These are phyloP conservation scores for Buathra laborator DNA, from an alignment of 2,888 invertebrate species.

Conservation along the genomic window DNA sequence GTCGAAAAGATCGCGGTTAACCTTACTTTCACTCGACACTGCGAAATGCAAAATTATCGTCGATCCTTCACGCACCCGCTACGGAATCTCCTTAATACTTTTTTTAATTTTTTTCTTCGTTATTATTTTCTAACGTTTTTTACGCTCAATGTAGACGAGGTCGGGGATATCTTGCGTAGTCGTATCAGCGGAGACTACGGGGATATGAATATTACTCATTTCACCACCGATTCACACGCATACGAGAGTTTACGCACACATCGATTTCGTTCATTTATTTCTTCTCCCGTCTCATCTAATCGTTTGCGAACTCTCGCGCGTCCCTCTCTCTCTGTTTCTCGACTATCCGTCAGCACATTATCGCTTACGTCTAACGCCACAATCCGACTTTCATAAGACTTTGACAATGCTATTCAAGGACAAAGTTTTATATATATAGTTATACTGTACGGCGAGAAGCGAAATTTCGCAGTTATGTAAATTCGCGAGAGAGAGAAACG, in stretches of 20 bases:
- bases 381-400: constrained; percentile 61
- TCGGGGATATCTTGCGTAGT: constrained; percentile 37
- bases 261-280: constrained; percentile 37
- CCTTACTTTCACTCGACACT: constrained; percentile 62
- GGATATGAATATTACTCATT: constrained; percentile 16
- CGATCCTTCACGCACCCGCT: constrained; percentile 48
- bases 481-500: constrained; percentile 17
- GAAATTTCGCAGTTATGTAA: constrained; percentile 54
- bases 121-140: constrained; percentile 36
- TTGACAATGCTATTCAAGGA: constrained; percentile 68
- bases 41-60: constrained; percentile 57
- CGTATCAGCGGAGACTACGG: constrained; percentile 16
- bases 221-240: constrained; percentile 1
- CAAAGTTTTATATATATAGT: constrained; percentile 63
- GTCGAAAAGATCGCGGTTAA: constrained; percentile 42
- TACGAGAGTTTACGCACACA: neutral
- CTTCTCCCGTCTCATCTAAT: constrained; percentile 25
- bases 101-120: neutral
- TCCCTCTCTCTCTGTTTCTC: neutral
- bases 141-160: constrained; percentile 45
- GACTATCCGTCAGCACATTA: neutral
- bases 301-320: neutral
- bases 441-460: neutral
- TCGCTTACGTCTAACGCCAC: constrained; percentile 11
- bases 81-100: neutral